Conservation (phyloP, 2,113 vertebrate species). For the Bubalus kerabau region DNA sequence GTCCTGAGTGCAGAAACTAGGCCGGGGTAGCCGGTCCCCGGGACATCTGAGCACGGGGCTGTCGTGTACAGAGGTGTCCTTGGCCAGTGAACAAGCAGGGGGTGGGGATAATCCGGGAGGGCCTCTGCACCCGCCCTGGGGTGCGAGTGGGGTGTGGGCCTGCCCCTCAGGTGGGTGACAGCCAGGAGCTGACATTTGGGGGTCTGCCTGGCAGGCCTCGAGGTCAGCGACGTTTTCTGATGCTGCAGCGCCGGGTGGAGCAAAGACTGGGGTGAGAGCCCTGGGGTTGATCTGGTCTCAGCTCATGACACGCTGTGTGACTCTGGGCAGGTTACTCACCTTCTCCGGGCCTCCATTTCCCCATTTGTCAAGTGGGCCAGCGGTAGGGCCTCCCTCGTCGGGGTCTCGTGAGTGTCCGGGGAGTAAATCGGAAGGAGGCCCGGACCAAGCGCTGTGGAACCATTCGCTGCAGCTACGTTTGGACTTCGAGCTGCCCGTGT, state of each 20-base stretch:
- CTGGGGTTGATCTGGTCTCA: background rate
- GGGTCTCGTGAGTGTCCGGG: accelerated
- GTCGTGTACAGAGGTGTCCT: background rate
- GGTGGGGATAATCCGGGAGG: background rate
- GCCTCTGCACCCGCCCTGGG: background rate
- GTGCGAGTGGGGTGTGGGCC: too few relatives aligned
- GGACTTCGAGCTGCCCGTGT: accelerated
- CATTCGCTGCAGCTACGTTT: accelerated
- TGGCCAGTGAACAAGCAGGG: background rate
- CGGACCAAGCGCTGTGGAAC: background rate
- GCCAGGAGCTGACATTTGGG: background rate
- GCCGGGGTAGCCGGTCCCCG: background rate
- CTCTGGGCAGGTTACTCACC: background rate
- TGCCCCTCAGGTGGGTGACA: background rate
- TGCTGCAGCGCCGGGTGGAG: accelerated
- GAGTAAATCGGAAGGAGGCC: background rate
- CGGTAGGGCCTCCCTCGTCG: background rate
- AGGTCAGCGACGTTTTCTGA: background rate
- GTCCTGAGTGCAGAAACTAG: background rate
- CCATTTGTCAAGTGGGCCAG: background rate
- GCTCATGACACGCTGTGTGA: background rate
- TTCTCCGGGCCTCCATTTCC: background rate
- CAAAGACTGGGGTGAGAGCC: accelerated
- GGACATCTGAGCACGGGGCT: background rate
- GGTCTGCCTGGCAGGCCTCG: background rate